phyloP scores from a whole-genome alignment of 2,888 invertebrate species.

The Eupithecia centaureata region DNA sequence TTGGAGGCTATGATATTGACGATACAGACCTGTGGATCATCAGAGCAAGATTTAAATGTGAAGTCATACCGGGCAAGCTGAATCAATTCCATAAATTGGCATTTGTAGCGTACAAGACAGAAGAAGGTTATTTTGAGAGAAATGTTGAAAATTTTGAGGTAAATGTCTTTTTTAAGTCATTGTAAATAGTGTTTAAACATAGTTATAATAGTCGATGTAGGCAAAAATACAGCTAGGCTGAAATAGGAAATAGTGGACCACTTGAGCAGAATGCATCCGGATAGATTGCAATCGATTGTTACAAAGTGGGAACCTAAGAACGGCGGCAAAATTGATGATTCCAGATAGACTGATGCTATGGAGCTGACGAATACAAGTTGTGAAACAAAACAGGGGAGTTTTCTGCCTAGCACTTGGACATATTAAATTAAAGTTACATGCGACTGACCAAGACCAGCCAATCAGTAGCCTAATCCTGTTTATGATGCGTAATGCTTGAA shows the following conservation, averaged over 20 bases:
- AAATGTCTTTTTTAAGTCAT: background rate
- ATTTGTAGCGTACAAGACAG: constrained; percentile 4
- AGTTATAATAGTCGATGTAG: no score
- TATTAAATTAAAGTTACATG: background rate
- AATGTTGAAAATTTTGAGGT: constrained; percentile 22
- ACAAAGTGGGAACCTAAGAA: background rate
- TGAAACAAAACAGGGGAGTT: background rate
- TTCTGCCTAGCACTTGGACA: background rate
- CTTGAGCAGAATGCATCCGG: background rate
- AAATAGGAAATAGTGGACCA: background rate
- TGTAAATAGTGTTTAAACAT: no score
- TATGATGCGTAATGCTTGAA: background rate
- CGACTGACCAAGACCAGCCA: background rate
- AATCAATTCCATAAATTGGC: constrained; percentile 16
- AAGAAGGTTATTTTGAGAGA: constrained; percentile 13
- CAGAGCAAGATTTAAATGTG: constrained; percentile 15
- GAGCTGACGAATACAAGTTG: background rate
- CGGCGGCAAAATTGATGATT: background rate
- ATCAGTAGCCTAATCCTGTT: background rate
- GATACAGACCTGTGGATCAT: constrained; percentile 30
- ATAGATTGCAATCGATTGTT: background rate
- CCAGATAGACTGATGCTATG: background rate
- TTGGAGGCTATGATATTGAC: constrained; percentile 30
- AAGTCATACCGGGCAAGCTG: constrained; percentile 26
- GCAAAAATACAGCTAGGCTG: background rate